Base-by-base conservation (phyloP, 2,113 vertebrate genomes). In the Ellobius talpinus region DNA sequence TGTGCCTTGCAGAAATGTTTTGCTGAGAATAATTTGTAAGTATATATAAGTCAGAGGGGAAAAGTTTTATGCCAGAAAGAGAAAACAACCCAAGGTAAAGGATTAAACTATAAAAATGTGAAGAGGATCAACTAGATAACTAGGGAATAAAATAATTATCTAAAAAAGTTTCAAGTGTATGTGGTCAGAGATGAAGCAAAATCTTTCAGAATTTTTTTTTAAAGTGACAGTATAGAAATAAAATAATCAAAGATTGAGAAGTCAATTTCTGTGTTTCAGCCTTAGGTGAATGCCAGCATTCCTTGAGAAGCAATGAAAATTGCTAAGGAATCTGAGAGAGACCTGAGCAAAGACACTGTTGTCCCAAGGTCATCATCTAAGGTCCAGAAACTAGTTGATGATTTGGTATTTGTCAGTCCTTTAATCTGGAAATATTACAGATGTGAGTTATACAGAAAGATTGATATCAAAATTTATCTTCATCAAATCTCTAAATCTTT, bases 11-110 rank as follows among this genome's bases (percentile, higher is more conserved):
- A 68, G 17, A 68, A 91, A 84, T 47, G 5, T 79, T 87, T 88
- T 82, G 17, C 31, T 91, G 52, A 50, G 39, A 87, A 81, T 94
- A 96, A 96, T 79, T 96, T 78, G 24, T 96, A 78, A 95, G n/a
- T 58, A 31, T 45, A 74, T 23, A 39, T 93, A 88, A 77, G 52
- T 50, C 14, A 93, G 58, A 95, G 68, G 84, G 87, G 31, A 42
- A 52, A 86, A 23, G 5, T 91, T 92, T 74, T 39, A 33, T 29
- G 76, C 55, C 39, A 63, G 89, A 61, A 36, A 82, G 82, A 90
- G 24, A 87, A 92, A 95, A 88, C 29, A 50, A 17, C 45, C 26
- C 4, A 63, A n/a, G 4, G 76, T 87, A 79, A 93, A 94, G 11
- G 13, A 4, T 36, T 92, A 82, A 61, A 65, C 16, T 31, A n/a